Base-by-base conservation (phyloP, 2,797 vertebrate species). In the Pipistrellus kuhlii region DNA sequence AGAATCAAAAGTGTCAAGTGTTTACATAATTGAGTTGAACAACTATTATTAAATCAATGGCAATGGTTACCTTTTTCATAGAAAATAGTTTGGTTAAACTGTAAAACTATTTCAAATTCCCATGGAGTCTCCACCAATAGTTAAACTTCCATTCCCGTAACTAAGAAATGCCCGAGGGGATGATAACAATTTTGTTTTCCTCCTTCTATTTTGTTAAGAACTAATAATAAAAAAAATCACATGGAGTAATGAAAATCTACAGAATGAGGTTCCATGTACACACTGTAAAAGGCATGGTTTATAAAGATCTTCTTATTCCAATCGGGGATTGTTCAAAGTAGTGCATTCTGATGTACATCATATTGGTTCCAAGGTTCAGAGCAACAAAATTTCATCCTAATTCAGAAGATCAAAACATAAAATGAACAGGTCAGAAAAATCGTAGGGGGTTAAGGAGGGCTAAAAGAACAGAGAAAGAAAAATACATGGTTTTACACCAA, bases 161-260 rank as follows among this genome's bases (percentile, higher is more conserved):
- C 95, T 93, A 97, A 86, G 85, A 98, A 97, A 97, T 97, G 97
- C 97, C 97, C n/a, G 18, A 96, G 95, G 98, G 97, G 96, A 97
- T 97, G 96, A 98, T 97, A 98, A 98, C 97, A 98, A 97, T 98
- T 97, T 98, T 98, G 96, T 98, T 46, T 96, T 95, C 93, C 94
- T 97, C 95, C 91, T 97, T 94, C 95, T 97, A 93, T 96, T 98
- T 97, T 98, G 95, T 96, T 88, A 96, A 91, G 97, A 97, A 92
- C 96, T 97, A 98, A 97, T 98, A 98, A 97, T 97, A 96, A 92
- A 62, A 62, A 64, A 93, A 96, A 91, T 95, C 96, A 97, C 95
- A 97, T 97, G 96, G 95, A 98, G 97, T 98, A 98, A 98, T 98
- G 98, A 98, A 98, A 98, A 98, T 97, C 97, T 97, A 98, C 97